Base-by-base conservation (phyloP, 2,888 invertebrate genomes). In the Xestobium rufovillosum region DNA sequence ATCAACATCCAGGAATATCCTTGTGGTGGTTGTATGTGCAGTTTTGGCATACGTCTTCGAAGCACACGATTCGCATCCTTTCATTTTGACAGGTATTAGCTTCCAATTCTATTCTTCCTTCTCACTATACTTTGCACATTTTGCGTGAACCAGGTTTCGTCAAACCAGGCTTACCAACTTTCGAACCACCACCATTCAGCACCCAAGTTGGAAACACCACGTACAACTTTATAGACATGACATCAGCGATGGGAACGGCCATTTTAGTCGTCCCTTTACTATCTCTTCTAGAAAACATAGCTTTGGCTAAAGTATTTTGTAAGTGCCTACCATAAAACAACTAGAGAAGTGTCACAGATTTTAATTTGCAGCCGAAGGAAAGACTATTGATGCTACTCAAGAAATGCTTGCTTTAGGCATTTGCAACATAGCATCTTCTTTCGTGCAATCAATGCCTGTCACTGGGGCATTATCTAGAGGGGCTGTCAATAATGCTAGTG, bases 1-100 rank as follows among this genome's bases (percentile, higher is more conserved):
- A 31, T 78, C 82, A 39, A 83, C 83, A 14, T 78, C 80, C 0
- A 68, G 86, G 42, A 86, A 85, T 65, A 85, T 86, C 46, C 67
- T 83, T 26, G 78, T 85, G 14, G 85, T 87, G 39, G 70, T 85
- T 13, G 64, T 77, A 11, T 80, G 80, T 56, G 78, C 78, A 0
- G 67, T 74, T 3, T 65, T 81, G 34, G 80, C 80, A 1, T 82
- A 78, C 64, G 66, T 73, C 51, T 75, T 80, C 58, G 76, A 80
- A 57, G 64, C 69, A 26, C 69, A 73, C 55, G 65, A 71, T 17
- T 48, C 42, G 19, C 66, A 72, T 43, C 81, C 81, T 0, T 82
- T 83, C 51, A 69, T 72, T 28, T 68, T 83, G 10, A 81, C 81
- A 15, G 77, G 79, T 76, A 47, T 54, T 47, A 37, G 14, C 14